Percentiles rank a stretch among this genome's conserved stretches.
phyloP scores from a whole-genome alignment of 2,888 invertebrate species.

The Hydropsyche betteni region DNA sequence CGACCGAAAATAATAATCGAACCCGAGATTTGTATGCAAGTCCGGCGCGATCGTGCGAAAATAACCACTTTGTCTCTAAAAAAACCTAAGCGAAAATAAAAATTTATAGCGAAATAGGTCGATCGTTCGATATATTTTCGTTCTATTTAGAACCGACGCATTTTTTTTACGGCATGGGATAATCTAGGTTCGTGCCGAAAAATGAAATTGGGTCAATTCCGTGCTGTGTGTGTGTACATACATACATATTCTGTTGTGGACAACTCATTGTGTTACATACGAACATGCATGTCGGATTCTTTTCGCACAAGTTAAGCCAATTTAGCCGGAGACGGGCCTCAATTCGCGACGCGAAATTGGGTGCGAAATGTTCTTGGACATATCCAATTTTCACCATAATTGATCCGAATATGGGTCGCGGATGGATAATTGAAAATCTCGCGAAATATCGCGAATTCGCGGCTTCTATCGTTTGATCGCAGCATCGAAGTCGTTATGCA shows the following conservation, averaged over 20 bases:
- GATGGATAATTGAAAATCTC: too few relatives aligned
- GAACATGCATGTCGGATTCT: background rate
- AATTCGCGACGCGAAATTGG: slow-evolving; percentile 27
- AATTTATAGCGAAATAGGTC: slow-evolving; percentile 5
- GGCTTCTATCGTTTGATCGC: too few relatives aligned
- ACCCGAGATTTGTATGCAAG: too few relatives aligned
- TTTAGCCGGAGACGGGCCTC: slow-evolving; percentile 29
- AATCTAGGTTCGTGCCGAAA: slow-evolving; percentile 2
- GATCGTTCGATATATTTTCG: background rate
- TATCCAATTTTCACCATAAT: background rate
- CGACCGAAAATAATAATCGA: too few relatives aligned
- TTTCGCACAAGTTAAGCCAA: slow-evolving; percentile 29
- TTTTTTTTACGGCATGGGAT: background rate
- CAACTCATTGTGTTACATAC: background rate
- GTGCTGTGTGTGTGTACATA: background rate
- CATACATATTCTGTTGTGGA: background rate
- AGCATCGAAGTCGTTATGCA: too few relatives aligned
- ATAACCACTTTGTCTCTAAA: too few relatives aligned
- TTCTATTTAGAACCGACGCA: background rate
- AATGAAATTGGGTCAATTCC: slow-evolving; percentile 6
- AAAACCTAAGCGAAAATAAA: too few relatives aligned
- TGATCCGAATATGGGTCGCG: too few relatives aligned
- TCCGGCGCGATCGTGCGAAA: too few relatives aligned
- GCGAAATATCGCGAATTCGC: too few relatives aligned
- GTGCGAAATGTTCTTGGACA: background rate